These are phyloP conservation scores for Euclidia mi DNA, from an alignment of 2,888 invertebrate genomes.

Conservation along the genomic window DNA sequence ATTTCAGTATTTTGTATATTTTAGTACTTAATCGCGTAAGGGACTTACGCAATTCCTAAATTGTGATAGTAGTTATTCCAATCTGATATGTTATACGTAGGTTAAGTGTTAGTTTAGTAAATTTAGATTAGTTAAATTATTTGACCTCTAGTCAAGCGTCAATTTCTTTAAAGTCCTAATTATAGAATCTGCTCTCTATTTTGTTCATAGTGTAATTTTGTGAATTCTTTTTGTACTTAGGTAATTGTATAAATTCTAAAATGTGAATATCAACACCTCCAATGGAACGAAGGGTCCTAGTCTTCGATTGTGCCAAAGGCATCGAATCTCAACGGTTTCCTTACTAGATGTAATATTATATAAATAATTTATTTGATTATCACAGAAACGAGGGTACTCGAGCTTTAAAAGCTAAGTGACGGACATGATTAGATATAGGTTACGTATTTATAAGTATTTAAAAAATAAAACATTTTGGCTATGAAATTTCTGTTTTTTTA, in stretches of 20 bases:
- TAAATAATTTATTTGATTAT: conserved; percentile 58
- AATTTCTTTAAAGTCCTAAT: conserved; percentile 41
- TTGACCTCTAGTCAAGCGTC: conserved; percentile 69
- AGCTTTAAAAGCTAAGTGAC: conserved; percentile 84
- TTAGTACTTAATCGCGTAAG: conserved; percentile 62
- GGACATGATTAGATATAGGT: conserved; percentile 65
- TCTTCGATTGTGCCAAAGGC: conserved; percentile 84
- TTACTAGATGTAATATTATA: conserved; percentile 50
- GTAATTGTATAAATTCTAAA: conserved; percentile 34
- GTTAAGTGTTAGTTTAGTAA: conserved; percentile 61
- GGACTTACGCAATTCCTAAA: conserved; percentile 83
- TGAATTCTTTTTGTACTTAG: too few species aligned
- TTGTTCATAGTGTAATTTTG: too few species aligned
- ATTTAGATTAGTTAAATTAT: conserved; percentile 48
- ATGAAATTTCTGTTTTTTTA: conserved; percentile 9
- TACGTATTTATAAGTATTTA: conserved; percentile 65
- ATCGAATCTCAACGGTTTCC: conserved; percentile 79
- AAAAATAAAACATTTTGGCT: conserved; percentile 65
- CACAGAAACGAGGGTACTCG: conserved; percentile 59
- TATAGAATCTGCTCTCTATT: conserved; percentile 69
- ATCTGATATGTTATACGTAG: conserved; percentile 53
- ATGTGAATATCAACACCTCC: conserved; percentile 46
- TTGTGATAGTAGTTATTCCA: conserved; percentile 86
- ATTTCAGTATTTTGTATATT: conserved; percentile 48
- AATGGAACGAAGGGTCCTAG: conserved; percentile 66